A percentile compares a stretch with the other conserved stretches of the same genome.
Evolutionary conservation across 2,888 invertebrate genomes (phyloP).

Genomic region (Ypsolopha sequella): DNA sequence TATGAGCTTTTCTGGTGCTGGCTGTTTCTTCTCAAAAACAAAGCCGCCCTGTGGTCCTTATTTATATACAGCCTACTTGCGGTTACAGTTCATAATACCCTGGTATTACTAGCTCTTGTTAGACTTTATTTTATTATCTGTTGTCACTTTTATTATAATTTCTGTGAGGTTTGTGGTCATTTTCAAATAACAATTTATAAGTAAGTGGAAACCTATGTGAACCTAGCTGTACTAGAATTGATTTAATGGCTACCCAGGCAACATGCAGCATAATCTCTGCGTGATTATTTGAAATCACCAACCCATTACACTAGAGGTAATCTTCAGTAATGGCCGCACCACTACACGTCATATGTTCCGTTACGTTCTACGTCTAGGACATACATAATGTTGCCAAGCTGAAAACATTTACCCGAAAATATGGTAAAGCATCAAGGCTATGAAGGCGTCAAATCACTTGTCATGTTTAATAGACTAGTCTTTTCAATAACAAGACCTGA

Average conservation of each 20-base stretch:
- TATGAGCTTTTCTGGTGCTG: slow-evolving; percentile 16
- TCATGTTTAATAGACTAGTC: not conserved
- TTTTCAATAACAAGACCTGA: slow-evolving; percentile 1
- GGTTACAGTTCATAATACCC: slow-evolving; percentile 3
- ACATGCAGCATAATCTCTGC: slow-evolving; percentile 41
- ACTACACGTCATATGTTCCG: slow-evolving; percentile 20
- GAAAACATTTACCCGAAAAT: slow-evolving; percentile 11
- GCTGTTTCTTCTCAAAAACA: slow-evolving; percentile 22
- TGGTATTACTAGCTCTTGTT: slow-evolving; percentile 36
- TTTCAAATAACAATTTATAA: not conserved
- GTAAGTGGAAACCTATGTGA: not conserved
- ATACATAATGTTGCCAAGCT: slow-evolving; percentile 34
- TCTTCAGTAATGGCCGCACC: slow-evolving; percentile 52
- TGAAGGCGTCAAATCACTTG: not conserved
- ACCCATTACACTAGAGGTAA: slow-evolving; percentile 63
- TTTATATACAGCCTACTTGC: slow-evolving; percentile 4
- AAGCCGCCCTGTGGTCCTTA: slow-evolving; percentile 15
- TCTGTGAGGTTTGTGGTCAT: not conserved
- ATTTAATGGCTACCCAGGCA: slow-evolving; percentile 44
- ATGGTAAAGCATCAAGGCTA: not conserved
- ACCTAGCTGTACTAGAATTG: slow-evolving; percentile 27
- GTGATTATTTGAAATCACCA: slow-evolving; percentile 67
- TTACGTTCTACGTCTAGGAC: slow-evolving; percentile 12
- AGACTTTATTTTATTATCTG: slow-evolving; percentile 39
- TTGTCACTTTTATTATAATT: slow-evolving; percentile 12